phyloP scores from a whole-genome alignment of 2,113 vertebrate species.

The Ranitomeya variabilis region DNA sequence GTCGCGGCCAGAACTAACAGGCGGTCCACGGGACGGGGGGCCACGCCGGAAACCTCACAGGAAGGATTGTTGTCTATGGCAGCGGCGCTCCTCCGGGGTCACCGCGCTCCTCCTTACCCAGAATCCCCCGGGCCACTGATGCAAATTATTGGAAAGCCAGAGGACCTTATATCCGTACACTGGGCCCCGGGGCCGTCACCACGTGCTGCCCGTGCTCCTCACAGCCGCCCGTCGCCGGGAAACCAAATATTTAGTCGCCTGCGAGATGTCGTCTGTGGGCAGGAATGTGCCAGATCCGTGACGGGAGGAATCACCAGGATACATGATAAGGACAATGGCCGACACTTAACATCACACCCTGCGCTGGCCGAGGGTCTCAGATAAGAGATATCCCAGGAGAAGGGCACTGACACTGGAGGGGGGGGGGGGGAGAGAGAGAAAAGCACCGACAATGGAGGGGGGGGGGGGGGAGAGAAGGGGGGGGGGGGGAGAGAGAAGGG shows the following conservation, averaged over 20 bases:
- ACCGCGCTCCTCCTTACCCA: background rate
- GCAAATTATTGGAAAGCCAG: too few relatives aligned
- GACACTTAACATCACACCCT: constrained; percentile 24
- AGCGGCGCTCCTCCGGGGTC: background rate
- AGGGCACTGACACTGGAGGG: background rate
- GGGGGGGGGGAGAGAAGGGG: too few relatives aligned
- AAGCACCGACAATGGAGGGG: too few relatives aligned
- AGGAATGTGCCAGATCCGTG: constrained; percentile 38
- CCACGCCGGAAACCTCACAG: background rate
- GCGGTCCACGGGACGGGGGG: background rate
- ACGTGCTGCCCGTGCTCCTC: background rate
- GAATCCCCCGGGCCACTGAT: background rate
- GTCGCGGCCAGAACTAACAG: background rate
- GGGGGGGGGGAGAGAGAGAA: too few relatives aligned
- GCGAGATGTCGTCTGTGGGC: background rate
- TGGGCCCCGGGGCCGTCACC: background rate
- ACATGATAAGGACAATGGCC: constrained; percentile 45
- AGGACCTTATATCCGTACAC: too few relatives aligned
- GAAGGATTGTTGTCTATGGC: background rate
- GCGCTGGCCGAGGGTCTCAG: background rate
- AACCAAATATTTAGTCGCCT: constrained; percentile 47
- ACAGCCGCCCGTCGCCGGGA: background rate
- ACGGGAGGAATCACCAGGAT: constrained; percentile 10
- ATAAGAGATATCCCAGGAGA: background rate
- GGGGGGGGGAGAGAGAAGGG: too few relatives aligned